phyloP scores from a whole-genome alignment of 2,888 invertebrate genomes.

The Tineola bisselliella region DNA sequence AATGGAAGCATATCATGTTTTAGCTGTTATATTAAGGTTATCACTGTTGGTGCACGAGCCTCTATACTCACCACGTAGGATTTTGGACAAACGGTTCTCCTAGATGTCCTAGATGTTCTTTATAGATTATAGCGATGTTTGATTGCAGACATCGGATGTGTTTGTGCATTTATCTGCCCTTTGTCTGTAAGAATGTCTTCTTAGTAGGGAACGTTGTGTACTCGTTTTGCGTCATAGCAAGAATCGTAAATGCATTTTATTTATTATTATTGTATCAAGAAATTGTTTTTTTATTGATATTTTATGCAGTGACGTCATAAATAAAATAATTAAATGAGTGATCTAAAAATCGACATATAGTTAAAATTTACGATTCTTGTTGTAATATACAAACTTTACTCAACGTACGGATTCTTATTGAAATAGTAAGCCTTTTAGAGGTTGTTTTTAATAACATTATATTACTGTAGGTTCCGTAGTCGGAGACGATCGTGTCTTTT shows the following conservation, averaged over 20 bases:
- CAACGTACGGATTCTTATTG: background rate
- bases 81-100: background rate
- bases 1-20: slow-evolving; percentile 1
- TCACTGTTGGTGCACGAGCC: slow-evolving; percentile 1
- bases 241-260: too few species aligned
- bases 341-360: too few species aligned
- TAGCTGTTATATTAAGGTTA: background rate
- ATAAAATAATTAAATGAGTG: too few species aligned
- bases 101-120: background rate
- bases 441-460: background rate
- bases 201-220: too few species aligned
- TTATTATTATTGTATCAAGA: too few species aligned
- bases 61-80: background rate
- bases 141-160: background rate
- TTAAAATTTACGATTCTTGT: too few species aligned
- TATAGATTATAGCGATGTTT: background rate
- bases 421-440: background rate
- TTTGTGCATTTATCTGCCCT: too few species aligned
- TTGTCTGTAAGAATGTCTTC: too few species aligned
- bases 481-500: background rate
- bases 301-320: too few species aligned
- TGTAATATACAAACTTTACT: too few species aligned
- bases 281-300: too few species aligned
- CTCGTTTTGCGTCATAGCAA: too few species aligned
- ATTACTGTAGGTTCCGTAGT: background rate